Evolutionary conservation across 2,888 invertebrate species (phyloP), one percentile per base, ranked within the genome.

Genomic region (Tinea trinotella): DNA sequence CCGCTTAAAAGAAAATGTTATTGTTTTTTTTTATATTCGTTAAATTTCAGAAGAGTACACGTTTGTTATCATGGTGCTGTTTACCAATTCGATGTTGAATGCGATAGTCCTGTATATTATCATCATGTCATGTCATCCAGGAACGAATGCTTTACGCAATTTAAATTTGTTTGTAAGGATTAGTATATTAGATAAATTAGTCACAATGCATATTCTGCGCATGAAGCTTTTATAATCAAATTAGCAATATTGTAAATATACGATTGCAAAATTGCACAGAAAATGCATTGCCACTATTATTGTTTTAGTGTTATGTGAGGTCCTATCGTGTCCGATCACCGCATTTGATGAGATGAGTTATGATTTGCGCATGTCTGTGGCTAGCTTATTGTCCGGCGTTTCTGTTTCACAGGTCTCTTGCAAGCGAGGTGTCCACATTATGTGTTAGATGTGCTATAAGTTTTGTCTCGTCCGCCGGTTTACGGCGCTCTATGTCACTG

Each of bases 241-340:
- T 22, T 24, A 6, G 10, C 9, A 48, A n/a, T 2, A 18, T 18
- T 7, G n/a, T 48, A 19, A 48, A 18, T 30, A 7, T 48, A 12
- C 13, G 3, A 19, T 6, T 35, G 17, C 2, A n/a, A n/a, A n/a
- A n/a, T n/a, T n/a, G 36, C 71, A 78, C 76, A 76, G 81, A 79
- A 76, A 65, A 74, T 81, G 79, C 76, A 77, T 81, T 78, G 74
- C 71, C 75, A 79, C 74, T 66, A 70, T 67, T 65, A 65, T 79
- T 82, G 81, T 77, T 72, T 77, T 84, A 84, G 85, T 82, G 81
- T 82, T 83, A 84, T 85, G 83, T 81, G 83, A 81, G 84, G 74
- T 9, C 35, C 54, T 20, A 34, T 18, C 36, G 53, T 44, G 46
- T 54, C 84, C 82, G 83, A 82, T 81, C 84, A 84, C 85, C 79